These are phyloP conservation scores for Brachionus manjavacas DNA, from an alignment of 1,140 invertebrate species.

Conservation along the genomic window DNA sequence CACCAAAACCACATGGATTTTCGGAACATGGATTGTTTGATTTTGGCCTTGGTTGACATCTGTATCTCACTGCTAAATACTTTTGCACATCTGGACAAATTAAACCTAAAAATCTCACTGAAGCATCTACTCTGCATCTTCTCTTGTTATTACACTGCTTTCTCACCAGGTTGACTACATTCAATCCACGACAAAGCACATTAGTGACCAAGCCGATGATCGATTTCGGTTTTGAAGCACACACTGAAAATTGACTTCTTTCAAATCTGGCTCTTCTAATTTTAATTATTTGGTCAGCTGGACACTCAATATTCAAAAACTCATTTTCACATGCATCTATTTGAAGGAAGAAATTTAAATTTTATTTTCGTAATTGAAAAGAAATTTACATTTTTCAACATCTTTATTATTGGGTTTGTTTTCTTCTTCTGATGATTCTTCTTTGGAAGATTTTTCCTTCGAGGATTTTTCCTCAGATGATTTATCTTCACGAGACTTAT, in stretches of 20 bases:
- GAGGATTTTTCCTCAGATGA: neutral
- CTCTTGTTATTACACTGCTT: neutral
- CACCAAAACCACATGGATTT: conserved; percentile 27
- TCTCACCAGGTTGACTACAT: neutral
- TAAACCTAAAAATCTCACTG: neutral
- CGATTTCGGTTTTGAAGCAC: neutral
- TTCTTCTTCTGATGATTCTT: neutral
- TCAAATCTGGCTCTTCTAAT: neutral
- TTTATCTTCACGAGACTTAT: neutral
- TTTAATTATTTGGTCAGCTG: neutral
- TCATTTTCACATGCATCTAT: neutral
- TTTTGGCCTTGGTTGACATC: neutral
- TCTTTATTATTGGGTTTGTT: neutral
- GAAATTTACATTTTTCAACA: too few species aligned
- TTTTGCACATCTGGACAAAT: neutral
- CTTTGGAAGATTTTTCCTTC: neutral
- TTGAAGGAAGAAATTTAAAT: too few species aligned
- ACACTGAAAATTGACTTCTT: neutral
- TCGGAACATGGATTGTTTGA: neutral
- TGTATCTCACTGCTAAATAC: neutral
- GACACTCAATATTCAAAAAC: neutral
- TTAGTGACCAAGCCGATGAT: neutral
- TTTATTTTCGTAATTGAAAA: too few species aligned
- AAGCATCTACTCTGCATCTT: neutral
- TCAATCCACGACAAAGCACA: neutral